Evolutionary conservation across 2,113 vertebrate species (phyloP).

Genomic region (Nesogale talazaci): DNA sequence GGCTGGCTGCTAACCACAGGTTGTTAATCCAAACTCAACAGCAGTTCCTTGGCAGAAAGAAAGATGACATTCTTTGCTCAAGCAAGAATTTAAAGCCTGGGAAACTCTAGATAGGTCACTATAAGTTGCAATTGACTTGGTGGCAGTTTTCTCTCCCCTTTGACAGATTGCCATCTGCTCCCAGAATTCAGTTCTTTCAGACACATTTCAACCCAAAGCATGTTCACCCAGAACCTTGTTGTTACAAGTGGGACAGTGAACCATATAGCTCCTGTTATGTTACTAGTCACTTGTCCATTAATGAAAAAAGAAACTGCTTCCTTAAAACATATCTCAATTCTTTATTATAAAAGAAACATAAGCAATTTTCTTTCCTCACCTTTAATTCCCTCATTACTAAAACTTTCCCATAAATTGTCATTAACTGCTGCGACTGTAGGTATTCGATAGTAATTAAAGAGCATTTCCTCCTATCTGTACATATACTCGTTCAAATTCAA

Average conservation of each 20-base stretch:
- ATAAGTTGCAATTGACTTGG: too few species aligned
- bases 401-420: neutral
- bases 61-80: too few species aligned
- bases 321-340: neutral
- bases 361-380: neutral
- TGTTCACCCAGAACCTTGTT: neutral
- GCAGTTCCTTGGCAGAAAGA: too few species aligned
- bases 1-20: too few species aligned
- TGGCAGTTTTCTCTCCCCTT: neutral
- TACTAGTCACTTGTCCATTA: neutral
- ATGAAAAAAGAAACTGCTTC: neutral
- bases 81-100: too few species aligned
- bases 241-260: neutral
- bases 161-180: neutral
- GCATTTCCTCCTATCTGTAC: neutral
- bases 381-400: neutral
- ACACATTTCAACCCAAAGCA: neutral
- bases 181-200: neutral
- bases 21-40: too few species aligned
- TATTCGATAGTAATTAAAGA: neutral
- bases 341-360: neutral
- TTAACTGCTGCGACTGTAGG: neutral
- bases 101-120: too few species aligned
- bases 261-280: too few species aligned
- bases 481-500: constrained; percentile 35